Conservation (phyloP, 2,888 invertebrate genomes). For the Bimastos eiseni region DNA sequence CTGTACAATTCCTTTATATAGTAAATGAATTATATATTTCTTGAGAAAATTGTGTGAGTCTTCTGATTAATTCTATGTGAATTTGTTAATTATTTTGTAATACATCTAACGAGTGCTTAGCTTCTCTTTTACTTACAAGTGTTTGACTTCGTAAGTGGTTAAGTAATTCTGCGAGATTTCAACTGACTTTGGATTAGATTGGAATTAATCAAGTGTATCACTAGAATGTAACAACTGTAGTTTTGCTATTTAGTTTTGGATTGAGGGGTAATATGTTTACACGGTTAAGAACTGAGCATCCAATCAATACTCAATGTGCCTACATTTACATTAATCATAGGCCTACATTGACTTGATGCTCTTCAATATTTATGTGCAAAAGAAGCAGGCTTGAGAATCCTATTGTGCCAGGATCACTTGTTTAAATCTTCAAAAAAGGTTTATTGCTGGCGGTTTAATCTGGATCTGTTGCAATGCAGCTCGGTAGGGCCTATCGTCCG, state of each 20-base stretch:
- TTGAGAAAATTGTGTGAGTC: constrained; percentile 13
- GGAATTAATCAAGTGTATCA: background rate
- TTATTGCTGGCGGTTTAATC: too few species aligned
- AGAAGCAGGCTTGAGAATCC: too few species aligned
- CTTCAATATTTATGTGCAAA: too few species aligned
- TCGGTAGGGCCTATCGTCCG: too few species aligned
- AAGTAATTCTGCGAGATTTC: background rate
- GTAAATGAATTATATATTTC: background rate
- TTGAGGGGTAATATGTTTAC: background rate
- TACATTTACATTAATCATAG: too few species aligned
- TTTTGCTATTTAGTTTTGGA: background rate
- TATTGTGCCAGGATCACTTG: too few species aligned
- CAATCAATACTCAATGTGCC: background rate
- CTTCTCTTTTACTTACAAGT: background rate
- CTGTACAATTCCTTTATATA: too few species aligned
- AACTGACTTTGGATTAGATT: background rate
- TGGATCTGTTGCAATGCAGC: too few species aligned
- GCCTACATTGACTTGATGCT: too few species aligned
- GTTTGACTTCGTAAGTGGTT: too few species aligned
- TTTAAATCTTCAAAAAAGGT: too few species aligned
- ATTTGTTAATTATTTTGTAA: background rate
- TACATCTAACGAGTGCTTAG: too few species aligned
- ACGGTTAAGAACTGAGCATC: background rate
- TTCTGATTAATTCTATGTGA: background rate
- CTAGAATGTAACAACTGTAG: background rate